These are phyloP conservation scores for Tichodroma muraria DNA, from an alignment of 2,113 vertebrate genomes.

Conservation along the genomic window DNA sequence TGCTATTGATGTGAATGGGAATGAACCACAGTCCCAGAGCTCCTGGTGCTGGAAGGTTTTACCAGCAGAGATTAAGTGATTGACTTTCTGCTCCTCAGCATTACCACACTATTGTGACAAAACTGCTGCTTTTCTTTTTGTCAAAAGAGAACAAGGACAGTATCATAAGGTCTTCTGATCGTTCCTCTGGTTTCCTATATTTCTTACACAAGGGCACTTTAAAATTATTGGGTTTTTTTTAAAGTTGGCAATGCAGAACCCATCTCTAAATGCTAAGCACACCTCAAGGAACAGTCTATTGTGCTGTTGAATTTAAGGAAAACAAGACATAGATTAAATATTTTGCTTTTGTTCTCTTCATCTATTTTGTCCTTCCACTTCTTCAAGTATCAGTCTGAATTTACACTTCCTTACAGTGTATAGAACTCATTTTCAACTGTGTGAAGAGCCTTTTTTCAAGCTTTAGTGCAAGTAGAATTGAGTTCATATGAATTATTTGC, in stretches of 20 bases:
- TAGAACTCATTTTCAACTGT: background rate
- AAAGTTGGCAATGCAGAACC: background rate
- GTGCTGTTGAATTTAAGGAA: background rate
- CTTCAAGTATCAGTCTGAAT: background rate
- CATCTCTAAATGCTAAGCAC: background rate
- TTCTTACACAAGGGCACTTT: background rate
- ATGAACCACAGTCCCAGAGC: background rate
- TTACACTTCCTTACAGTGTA: background rate
- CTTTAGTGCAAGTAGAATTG: background rate
- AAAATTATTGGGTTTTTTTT: background rate
- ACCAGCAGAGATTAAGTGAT: background rate
- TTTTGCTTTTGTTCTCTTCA: background rate
- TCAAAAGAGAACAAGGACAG: background rate
- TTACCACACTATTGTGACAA: background rate
- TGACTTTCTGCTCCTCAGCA: background rate
- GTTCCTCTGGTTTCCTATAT: background rate
- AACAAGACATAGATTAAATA: background rate
- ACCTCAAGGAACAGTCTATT: background rate
- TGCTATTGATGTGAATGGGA: background rate
- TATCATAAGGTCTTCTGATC: background rate
- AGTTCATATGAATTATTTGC: background rate
- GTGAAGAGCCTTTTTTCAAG: background rate
- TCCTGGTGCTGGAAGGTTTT: background rate
- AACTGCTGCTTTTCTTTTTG: background rate
- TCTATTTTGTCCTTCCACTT: background rate